A percentile compares a stretch with the other conserved stretches of the same genome.
Evolutionary conservation across 2,888 invertebrate species (phyloP).

Genomic region (Aspidiotus destructor): DNA sequence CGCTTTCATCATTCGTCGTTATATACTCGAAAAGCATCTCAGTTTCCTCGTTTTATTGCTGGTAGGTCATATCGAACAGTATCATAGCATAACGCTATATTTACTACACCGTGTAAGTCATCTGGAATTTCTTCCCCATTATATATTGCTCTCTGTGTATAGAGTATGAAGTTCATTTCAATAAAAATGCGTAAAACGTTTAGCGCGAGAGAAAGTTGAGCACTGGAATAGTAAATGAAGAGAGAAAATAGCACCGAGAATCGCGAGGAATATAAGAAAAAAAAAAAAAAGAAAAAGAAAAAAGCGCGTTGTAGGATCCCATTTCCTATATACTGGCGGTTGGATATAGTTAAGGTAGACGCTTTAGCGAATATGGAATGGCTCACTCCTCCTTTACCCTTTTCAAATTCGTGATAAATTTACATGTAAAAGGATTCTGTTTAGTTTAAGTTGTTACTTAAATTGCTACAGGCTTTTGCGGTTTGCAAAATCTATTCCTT

Average conservation of each 20-base stretch:
- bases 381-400: slow-evolving; percentile 1
- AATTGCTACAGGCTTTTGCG: slow-evolving; percentile 26
- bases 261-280: neutral
- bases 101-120: neutral
- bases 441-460: slow-evolving; percentile 30
- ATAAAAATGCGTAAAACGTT: slow-evolving; percentile 25
- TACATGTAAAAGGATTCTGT: slow-evolving; percentile 31
- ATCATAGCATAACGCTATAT: neutral
- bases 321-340: neutral
- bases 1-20: too few relatives aligned
- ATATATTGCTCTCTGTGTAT: neutral
- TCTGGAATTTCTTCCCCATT: slow-evolving; percentile 2
- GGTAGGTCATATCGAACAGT: slow-evolving; percentile 1
- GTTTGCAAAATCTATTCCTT: slow-evolving; percentile 30
- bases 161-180: slow-evolving; percentile 15
- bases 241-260: neutral
- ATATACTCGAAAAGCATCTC: too few relatives aligned
- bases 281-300: neutral
- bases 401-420: slow-evolving; percentile 27
- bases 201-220: slow-evolving; percentile 6
- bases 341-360: neutral
- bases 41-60: neutral
- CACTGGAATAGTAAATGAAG: neutral
- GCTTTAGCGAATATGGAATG: neutral
- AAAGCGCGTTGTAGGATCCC: neutral